A percentile compares a stretch with the other conserved stretches of the same genome.
Conservation (phyloP, 2,888 invertebrate genomes). For the Beris morrisii region DNA sequence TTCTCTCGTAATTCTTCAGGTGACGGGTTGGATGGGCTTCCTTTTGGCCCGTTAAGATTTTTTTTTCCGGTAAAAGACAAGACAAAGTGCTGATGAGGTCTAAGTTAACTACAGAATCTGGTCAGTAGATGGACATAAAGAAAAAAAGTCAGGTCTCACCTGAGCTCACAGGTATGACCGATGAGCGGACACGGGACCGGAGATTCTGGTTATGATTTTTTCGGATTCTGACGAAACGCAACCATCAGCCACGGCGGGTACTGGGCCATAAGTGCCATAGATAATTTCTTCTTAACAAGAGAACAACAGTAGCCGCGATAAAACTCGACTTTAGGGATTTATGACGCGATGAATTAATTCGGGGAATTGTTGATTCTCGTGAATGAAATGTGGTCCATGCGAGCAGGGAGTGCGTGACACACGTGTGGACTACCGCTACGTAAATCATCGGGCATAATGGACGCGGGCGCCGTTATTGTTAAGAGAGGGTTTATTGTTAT, state of each 20-base stretch:
- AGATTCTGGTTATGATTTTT: neutral
- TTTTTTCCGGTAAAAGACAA: too few species aligned
- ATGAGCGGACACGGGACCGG: neutral
- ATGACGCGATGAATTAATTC: slow-evolving; percentile 36
- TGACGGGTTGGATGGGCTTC: slow-evolving; percentile 34
- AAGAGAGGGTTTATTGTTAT: too few species aligned
- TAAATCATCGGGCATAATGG: too few species aligned
- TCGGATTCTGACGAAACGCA: slow-evolving; percentile 28
- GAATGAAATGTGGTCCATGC: slow-evolving; percentile 30
- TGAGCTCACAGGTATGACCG: neutral
- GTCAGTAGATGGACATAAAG: neutral
- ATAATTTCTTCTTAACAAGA: slow-evolving; percentile 7
- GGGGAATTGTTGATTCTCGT: slow-evolving; percentile 32
- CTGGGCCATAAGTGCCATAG: too few species aligned
- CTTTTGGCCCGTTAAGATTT: slow-evolving; percentile 8
- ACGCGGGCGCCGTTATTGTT: too few species aligned
- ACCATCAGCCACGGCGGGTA: neutral
- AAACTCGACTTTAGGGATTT: slow-evolving; percentile 27
- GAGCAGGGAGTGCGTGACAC: too few species aligned
- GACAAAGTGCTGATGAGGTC: too few species aligned
- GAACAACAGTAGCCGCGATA: slow-evolving; percentile 29
- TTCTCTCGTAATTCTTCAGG: slow-evolving; percentile 35
- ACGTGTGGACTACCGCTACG: too few species aligned
- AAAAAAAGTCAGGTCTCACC: neutral
- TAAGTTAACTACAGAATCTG: neutral